A percentile compares a stretch with the other conserved stretches of the same genome.
Evolutionary conservation across 2,888 invertebrate species (phyloP).

Genomic region (Cenopis cana): DNA sequence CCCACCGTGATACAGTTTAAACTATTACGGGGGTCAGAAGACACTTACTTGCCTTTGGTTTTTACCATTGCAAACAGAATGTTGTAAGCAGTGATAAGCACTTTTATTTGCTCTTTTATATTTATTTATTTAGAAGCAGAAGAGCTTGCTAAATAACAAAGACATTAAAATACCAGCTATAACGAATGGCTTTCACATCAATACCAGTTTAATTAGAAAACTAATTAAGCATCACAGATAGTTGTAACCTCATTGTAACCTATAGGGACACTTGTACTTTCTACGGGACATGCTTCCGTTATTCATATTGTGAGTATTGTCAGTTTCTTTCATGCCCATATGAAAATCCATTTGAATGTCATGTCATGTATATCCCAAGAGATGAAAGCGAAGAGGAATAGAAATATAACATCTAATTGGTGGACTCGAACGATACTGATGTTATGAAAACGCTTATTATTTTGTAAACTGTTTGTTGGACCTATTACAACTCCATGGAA

Average conservation of each 20-base stretch:
- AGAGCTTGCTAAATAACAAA: not conserved
- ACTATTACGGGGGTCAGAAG: too few species aligned
- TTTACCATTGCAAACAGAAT: too few species aligned
- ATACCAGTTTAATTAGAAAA: not conserved
- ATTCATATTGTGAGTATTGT: not conserved
- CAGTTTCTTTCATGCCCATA: slow-evolving; percentile 13
- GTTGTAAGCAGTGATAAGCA: too few species aligned
- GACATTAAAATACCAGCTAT: not conserved
- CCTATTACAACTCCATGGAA: too few species aligned
- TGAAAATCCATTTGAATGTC: slow-evolving; percentile 10
- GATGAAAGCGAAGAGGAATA: not conserved
- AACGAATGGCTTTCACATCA: slow-evolving; percentile 3
- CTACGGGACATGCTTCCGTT: not conserved
- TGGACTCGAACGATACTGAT: too few species aligned
- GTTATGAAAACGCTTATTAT: too few species aligned
- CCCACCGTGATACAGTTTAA: too few species aligned
- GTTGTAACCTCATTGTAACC: not conserved
- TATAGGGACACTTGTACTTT: slow-evolving; percentile 22
- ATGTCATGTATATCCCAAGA: not conserved
- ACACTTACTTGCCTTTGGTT: too few species aligned
- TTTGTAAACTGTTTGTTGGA: too few species aligned
- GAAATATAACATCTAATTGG: too few species aligned
- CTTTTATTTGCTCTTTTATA: too few species aligned
- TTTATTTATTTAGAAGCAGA: too few species aligned
- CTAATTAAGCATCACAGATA: not conserved